Base-by-base conservation (phyloP, 2,888 invertebrate genomes). In the Aphrophora alni region DNA sequence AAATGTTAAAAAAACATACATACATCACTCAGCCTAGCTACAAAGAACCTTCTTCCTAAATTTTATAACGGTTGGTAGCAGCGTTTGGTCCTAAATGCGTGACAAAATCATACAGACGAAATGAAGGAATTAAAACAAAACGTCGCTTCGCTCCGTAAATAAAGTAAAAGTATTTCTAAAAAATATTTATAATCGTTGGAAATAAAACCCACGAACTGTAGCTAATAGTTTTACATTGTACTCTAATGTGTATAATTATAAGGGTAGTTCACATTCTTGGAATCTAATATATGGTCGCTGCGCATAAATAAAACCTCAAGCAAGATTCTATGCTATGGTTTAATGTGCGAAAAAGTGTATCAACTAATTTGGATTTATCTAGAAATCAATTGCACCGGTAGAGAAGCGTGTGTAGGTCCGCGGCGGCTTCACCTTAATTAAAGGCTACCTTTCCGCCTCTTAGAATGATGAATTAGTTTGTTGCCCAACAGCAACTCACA, bases 401-500 rank as follows among this genome's bases (percentile, higher is more conserved):
- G 27, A 68, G 14, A 38, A 25, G 51, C 75, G 44, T 28, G 74
- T 80, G 59, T 44, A 33, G 72, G 70, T 71, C 72, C 73, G 81
- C 26, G 38, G 77, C 81, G 81, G 81, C 75, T n/a, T 72, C 75
- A 24, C 0, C 28, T 38, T 81, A 81, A 81, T 81, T 81, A 81
- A 77, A 81, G 81, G 74, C 76, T 38, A 77, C 77, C 81, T 77
- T 69, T 38, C 77, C 69, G 28, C 77, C 81, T 77, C 81, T 81
- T 81, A 81, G 77, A 69, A 77, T 81, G 81, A 81, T 81, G 74
- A 77, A 81, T 81, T 81, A 81, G 81, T 81, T 81, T 81, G 81
- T 81, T 81, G 81, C 81, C 81, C 81, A 77, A 68, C 74, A 27
- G 73, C 75, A 33, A 51, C 78, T 78, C 79, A 78, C 78, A 79